Evolutionary conservation across 2,113 vertebrate genomes (phyloP).

Genomic region (Lepisosteus oculatus): DNA sequence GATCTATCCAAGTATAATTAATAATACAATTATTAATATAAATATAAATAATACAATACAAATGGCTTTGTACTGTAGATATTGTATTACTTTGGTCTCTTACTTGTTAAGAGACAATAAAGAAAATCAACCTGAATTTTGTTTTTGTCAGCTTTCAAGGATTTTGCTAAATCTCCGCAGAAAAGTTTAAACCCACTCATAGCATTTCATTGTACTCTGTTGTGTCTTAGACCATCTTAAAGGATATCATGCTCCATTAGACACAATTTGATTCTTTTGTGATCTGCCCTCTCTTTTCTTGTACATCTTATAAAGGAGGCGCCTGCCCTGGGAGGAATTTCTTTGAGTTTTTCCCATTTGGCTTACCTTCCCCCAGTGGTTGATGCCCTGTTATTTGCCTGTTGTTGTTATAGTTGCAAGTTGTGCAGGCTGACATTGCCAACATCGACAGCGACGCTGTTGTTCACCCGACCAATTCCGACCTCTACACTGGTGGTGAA

Average conservation of each 20-base stretch:
- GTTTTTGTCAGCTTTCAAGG: slow-evolving; percentile 41
- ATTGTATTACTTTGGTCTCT: neutral
- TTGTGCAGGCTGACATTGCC: slow-evolving; percentile 99
- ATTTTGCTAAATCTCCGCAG: slow-evolving; percentile 41
- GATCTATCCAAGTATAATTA: neutral
- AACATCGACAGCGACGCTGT: slow-evolving; percentile 97
- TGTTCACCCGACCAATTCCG: slow-evolving; percentile 98
- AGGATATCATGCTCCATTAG: slow-evolving; percentile 26
- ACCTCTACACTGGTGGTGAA: slow-evolving; percentile 97
- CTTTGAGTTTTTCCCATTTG: neutral
- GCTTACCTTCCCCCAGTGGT: slow-evolving; percentile 48
- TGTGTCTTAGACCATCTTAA: neutral
- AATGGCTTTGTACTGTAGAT: neutral
- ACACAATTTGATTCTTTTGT: slow-evolving; percentile 11
- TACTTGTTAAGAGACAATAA: neutral
- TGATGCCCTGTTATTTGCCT: slow-evolving; percentile 89
- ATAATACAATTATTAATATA: neutral
- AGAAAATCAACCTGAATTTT: neutral
- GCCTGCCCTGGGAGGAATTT: slow-evolving; percentile 5
- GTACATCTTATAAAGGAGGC: slow-evolving; percentile 31
- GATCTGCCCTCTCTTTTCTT: slow-evolving; percentile 37
- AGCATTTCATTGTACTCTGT: slow-evolving; percentile 20
- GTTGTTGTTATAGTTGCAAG: slow-evolving; percentile 95
- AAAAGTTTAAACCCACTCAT: slow-evolving; percentile 25
- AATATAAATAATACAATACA: slow-evolving; percentile 6